Evolutionary conservation across 1,140 invertebrate genomes (phyloP), one percentile per base, ranked within the genome.

Genomic region (Solenopsis invicta): DNA sequence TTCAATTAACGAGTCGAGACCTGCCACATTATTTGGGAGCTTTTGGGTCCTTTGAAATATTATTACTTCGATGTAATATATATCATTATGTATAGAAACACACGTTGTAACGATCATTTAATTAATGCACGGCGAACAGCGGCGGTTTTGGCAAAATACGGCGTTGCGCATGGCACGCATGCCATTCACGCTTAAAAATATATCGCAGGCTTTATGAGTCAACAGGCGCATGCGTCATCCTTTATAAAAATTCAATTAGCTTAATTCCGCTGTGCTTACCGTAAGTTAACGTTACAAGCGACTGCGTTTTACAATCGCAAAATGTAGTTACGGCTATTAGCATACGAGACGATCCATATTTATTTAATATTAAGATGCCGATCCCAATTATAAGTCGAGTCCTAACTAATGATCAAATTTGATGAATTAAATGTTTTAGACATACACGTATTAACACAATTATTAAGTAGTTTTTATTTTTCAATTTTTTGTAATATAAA

Each of bases 71-170:
- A 41, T 37, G 10, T 37, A 29, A 84, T 71, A 75, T 61, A 61
- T 71, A 71, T 56, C 48, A 56, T 84, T 84, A 75, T 61, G 21
- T 54, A 61, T 2, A 41, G 56, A 21, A 61, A 56, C 37, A 61
- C 29, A 50, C 41, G 13, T 75, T 84, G 69, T 61, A 84, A 74
- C 69, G 41, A 74, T 75, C 80, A 84, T 84, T 84, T 84, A 84
- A 84, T 84, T 84, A 84, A 84, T 84, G 74, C 41, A 72, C 80
- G 69, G 48, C 37, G 59, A 82, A 74, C 62, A 48, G 41, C 69
- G 29, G 56, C 29, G 13, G 69, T 59, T 50, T 37, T 45, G 56
- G 18, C 48, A 75, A 74, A 84, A 84, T 84, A 50, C 13, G 75
- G 16, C 24, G 29, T 64, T 62, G 69, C 56, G 8, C 48, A 12